These are phyloP conservation scores for Netelia melanura DNA, from an alignment of 2,888 invertebrate species.

Conservation along the genomic window DNA sequence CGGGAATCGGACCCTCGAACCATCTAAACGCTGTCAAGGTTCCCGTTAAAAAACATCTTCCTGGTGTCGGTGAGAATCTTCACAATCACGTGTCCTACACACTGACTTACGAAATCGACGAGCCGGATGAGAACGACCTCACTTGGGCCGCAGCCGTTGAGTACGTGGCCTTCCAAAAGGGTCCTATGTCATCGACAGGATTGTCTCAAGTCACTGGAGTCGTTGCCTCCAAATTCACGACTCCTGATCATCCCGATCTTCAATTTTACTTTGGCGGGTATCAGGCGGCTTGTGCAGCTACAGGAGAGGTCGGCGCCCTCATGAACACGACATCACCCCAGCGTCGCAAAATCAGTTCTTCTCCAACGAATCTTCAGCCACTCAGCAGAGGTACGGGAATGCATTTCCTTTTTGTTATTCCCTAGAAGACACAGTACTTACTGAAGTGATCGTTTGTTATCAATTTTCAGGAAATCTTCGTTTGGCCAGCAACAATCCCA, in stretches of 20 bases:
- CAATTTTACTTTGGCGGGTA: slow-evolving; percentile 90
- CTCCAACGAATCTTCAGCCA: slow-evolving; percentile 88
- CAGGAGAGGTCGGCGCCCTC: slow-evolving; percentile 84
- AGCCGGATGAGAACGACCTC: slow-evolving; percentile 86
- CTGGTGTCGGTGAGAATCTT: slow-evolving; percentile 90
- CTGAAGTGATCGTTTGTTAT: neutral
- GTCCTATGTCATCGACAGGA: slow-evolving; percentile 89
- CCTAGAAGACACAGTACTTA: neutral
- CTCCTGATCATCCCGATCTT: slow-evolving; percentile 87
- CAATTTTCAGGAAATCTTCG: slow-evolving; percentile 76
- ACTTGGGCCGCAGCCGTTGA: slow-evolving; percentile 88
- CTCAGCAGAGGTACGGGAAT: slow-evolving; percentile 87
- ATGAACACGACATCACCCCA: slow-evolving; percentile 73
- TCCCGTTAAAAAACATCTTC: slow-evolving; percentile 87
- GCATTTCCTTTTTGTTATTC: neutral
- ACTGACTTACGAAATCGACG: slow-evolving; percentile 86
- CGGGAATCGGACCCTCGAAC: slow-evolving; percentile 89
- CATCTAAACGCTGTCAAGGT: slow-evolving; percentile 87
- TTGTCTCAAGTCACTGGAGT: slow-evolving; percentile 88
- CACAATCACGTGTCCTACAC: slow-evolving; percentile 89
- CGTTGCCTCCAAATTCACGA: slow-evolving; percentile 87
- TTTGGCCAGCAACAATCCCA: slow-evolving; percentile 89
- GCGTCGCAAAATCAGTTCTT: slow-evolving; percentile 84
- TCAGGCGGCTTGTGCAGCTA: slow-evolving; percentile 87
- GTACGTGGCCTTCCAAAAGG: slow-evolving; percentile 87